Percentiles rank a stretch among this genome's conserved stretches.
phyloP scores from a whole-genome alignment of 2,113 vertebrate species.

The Nesogale talazaci region DNA sequence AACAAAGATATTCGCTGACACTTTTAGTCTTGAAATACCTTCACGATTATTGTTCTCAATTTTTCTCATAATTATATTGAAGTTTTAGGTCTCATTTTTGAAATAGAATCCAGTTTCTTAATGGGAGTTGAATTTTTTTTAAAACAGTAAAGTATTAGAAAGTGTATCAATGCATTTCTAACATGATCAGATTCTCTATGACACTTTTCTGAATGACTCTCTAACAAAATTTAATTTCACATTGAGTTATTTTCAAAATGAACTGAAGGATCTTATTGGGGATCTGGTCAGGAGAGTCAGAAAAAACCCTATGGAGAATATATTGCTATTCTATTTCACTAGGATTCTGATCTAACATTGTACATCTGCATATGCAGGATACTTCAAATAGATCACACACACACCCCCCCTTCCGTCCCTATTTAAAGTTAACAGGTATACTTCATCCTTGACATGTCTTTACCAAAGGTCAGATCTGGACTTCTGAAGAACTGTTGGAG shows the following conservation, averaged over 20 bases:
- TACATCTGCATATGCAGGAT: background rate
- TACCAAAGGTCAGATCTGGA: background rate
- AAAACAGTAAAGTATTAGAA: background rate
- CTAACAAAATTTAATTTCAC: background rate
- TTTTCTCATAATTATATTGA: background rate
- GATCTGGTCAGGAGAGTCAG: background rate
- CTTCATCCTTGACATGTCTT: background rate
- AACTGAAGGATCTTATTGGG: background rate
- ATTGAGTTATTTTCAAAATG: background rate
- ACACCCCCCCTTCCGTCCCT: too few relatives aligned
- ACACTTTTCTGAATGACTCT: background rate
- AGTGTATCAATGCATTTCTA: background rate
- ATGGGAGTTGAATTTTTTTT: background rate
- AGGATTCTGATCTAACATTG: background rate
- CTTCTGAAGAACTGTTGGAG: background rate
- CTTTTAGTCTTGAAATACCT: slow-evolving; percentile 10
- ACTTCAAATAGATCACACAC: background rate
- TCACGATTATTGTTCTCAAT: background rate
- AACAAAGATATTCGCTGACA: background rate
- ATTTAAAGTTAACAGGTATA: background rate
- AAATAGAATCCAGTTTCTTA: background rate
- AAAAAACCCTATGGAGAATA: background rate
- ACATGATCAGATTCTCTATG: background rate
- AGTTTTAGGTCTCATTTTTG: background rate
- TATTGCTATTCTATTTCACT: background rate